These are phyloP conservation scores for Hemibagrus guttatus DNA, from an alignment of 2,797 vertebrate species.

Conservation along the genomic window DNA sequence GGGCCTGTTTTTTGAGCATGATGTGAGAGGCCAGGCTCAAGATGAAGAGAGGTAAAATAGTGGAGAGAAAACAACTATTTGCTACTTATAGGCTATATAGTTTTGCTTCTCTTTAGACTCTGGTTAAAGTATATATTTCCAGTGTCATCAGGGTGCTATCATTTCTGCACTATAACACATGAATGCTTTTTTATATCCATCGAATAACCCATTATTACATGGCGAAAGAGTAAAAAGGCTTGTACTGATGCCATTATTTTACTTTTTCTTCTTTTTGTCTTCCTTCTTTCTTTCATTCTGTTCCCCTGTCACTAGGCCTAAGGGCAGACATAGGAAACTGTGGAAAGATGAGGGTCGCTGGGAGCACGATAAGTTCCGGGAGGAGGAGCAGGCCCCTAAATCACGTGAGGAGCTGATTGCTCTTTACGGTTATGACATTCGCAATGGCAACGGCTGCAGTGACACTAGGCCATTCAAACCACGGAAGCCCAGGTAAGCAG, in stretches of 20 bases:
- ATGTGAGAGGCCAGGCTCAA: slow-evolving; percentile 90
- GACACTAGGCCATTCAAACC: slow-evolving; percentile 81
- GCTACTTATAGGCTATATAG: neutral
- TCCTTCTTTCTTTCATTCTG: neutral
- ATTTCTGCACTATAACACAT: neutral
- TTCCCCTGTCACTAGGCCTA: slow-evolving; percentile 76
- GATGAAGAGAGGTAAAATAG: slow-evolving; percentile 82
- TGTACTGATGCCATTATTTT: neutral
- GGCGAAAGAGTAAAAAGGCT: neutral
- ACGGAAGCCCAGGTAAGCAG: slow-evolving; percentile 83
- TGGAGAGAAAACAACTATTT: rapidly evolving
- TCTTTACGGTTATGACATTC: slow-evolving; percentile 95
- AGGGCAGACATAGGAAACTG: slow-evolving; percentile 90
- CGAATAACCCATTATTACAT: neutral
- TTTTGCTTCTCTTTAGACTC: neutral
- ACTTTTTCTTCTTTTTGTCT: neutral
- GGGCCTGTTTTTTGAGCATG: slow-evolving; percentile 97
- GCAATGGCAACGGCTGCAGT: slow-evolving; percentile 80
- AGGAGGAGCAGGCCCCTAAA: slow-evolving; percentile 97
- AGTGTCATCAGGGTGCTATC: neutral
- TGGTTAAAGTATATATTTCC: neutral
- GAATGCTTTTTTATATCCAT: neutral
- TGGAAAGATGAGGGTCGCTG: slow-evolving; percentile 98
- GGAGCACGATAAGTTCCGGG: slow-evolving; percentile 93
- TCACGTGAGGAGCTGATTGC: slow-evolving; percentile 92